phyloP scores from a whole-genome alignment of 2,113 vertebrate species.

The Procavia capensis region DNA sequence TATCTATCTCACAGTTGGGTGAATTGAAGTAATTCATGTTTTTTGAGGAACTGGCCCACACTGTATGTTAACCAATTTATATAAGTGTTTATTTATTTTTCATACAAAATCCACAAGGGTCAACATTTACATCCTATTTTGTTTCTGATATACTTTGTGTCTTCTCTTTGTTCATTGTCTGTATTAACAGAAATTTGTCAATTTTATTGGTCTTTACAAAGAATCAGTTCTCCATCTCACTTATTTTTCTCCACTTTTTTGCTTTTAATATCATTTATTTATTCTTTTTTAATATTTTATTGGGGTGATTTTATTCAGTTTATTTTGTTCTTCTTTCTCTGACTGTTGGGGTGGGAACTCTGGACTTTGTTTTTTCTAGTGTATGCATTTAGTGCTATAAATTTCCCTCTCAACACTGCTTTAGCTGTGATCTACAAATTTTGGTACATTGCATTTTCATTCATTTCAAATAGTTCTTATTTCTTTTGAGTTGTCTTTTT shows the following conservation, averaged over 20 bases:
- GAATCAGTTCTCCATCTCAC: neutral
- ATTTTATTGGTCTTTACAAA: neutral
- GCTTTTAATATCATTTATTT: neutral
- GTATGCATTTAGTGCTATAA: neutral
- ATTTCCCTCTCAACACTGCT: neutral
- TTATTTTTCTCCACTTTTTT: neutral
- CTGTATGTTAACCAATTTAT: neutral
- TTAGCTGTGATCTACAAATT: neutral
- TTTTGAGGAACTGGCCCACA: slow-evolving; percentile 3
- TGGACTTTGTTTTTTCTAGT: neutral
- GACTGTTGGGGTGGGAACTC: neutral
- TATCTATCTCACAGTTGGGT: neutral
- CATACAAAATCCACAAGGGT: neutral
- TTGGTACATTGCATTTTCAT: neutral
- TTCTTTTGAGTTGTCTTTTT: neutral
- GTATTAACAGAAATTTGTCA: neutral
- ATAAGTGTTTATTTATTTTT: neutral
- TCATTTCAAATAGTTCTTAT: neutral
- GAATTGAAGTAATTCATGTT: neutral
- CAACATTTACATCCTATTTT: neutral
- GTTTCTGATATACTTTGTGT: neutral
- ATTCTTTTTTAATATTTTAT: neutral
- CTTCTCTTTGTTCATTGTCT: neutral
- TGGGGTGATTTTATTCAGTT: neutral
- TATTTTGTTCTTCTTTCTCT: neutral